These are phyloP conservation scores for Epizoanthus rinbou DNA, from an alignment of 92 coral and sea anemone genomes.

Conservation along the genomic window DNA sequence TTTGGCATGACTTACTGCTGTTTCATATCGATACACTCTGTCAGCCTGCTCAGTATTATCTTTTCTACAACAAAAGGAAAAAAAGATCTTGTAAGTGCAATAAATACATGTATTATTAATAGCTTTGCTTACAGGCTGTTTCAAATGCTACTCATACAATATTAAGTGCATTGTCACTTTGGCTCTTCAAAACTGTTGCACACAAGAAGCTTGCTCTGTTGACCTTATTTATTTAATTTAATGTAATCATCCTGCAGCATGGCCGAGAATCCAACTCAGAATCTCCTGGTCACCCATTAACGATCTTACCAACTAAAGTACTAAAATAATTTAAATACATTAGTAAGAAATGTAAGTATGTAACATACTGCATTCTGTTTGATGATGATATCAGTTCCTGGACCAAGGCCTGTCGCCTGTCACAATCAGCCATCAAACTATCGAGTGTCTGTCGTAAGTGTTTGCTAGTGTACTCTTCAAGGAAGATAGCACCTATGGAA, in stretches of 20 bases:
- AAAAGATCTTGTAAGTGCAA: not conserved
- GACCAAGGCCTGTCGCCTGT: constrained; percentile 92
- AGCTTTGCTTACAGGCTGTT: no score
- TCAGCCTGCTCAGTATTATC: constrained; percentile 87
- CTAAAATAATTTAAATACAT: not conserved
- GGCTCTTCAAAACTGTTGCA: no score
- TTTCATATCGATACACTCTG: constrained; percentile 76
- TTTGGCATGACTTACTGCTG: constrained; percentile 56
- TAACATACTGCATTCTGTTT: constrained; percentile 88
- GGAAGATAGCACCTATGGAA: constrained; percentile 72
- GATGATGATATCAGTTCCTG: constrained; percentile 95
- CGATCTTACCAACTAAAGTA: no score
- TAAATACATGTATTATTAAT: not conserved
- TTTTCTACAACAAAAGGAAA: constrained; percentile 59
- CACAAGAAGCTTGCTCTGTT: no score
- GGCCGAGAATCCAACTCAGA: no score
- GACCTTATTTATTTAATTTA: no score
- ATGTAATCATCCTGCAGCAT: no score
- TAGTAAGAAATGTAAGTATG: not conserved
- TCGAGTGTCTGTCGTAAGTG: constrained; percentile 86
- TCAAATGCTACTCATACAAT: no score
- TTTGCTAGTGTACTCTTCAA: constrained; percentile 87
- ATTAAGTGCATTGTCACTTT: no score
- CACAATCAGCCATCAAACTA: constrained; percentile 89
- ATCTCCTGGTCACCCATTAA: no score